phyloP scores from a whole-genome alignment of 2,113 vertebrate species.

The Pontoporia blainvillei region DNA sequence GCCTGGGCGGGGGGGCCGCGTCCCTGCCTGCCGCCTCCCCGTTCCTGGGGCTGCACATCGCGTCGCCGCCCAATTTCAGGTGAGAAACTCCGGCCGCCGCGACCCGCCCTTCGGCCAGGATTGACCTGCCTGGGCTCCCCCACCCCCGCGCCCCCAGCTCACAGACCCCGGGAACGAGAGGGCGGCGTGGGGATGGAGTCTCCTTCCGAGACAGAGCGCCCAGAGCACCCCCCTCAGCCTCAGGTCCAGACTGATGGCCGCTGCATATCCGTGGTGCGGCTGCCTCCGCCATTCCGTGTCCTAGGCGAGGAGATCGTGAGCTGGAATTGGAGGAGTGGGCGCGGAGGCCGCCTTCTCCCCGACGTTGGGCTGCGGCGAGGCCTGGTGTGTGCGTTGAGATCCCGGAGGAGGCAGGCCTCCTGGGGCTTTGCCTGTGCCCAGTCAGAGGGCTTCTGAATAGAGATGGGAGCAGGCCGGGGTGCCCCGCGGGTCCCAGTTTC shows the following conservation, averaged over 20 bases:
- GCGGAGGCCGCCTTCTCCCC: not conserved
- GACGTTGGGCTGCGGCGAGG: not conserved
- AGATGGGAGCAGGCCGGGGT: not conserved
- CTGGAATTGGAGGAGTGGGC: conserved; percentile 22
- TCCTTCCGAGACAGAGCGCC: not conserved
- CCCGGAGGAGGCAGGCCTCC: not conserved
- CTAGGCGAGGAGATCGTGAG: not conserved
- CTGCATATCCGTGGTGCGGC: not conserved
- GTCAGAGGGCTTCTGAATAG: not conserved
- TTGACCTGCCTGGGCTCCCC: not conserved
- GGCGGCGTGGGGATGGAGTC: not conserved
- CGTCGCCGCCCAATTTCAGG: conserved; percentile 89
- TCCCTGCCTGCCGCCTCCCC: conserved; percentile 84
- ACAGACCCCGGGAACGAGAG: not conserved
- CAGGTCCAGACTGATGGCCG: not conserved
- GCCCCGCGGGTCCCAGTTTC: not conserved
- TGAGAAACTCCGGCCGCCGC: conserved; percentile 58
- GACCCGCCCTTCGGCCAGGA: not conserved
- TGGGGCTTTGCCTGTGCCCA: not conserved
- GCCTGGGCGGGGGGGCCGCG: conserved; percentile 76
- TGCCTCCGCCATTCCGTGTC: conserved; percentile 38
- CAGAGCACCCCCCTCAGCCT: not conserved
- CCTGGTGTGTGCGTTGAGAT: not conserved
- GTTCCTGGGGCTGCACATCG: conserved; percentile 84
- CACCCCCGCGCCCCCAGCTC: not conserved